Evolutionary conservation across 2,888 invertebrate species (phyloP).

Genomic region (Ormyrus rosae): DNA sequence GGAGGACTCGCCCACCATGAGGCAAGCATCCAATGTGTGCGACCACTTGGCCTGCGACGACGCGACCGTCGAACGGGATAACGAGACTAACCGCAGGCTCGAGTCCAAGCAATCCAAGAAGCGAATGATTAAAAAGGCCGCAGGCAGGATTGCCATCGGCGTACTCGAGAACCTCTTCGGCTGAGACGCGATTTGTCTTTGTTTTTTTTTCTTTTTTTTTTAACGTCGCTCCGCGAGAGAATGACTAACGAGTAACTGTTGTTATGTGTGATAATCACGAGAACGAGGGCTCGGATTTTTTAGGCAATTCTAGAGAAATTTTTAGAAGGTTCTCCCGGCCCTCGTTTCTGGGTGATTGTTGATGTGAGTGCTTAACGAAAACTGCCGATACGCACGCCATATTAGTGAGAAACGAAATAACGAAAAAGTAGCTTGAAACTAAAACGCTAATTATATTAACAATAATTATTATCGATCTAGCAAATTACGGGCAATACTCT

Average conservation of each 20-base stretch:
- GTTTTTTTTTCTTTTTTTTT: neutral
- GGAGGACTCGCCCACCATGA: constrained; percentile 76
- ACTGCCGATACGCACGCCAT: constrained; percentile 30
- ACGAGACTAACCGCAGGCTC: constrained; percentile 49
- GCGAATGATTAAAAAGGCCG: constrained; percentile 47
- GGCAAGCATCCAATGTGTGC: constrained; percentile 66
- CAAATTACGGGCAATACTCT: too few species aligned
- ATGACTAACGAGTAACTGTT: too few species aligned
- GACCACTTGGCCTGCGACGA: constrained; percentile 37
- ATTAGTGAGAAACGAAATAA: constrained; percentile 26
- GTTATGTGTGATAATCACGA: too few species aligned
- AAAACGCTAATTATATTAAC: neutral
- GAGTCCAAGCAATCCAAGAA: constrained; percentile 46
- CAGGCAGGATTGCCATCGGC: constrained; percentile 54
- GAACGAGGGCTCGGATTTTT: neutral
- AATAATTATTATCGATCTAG: constrained; percentile 37
- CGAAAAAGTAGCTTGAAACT: constrained; percentile 19
- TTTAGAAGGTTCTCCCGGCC: neutral
- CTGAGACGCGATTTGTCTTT: constrained; percentile 13
- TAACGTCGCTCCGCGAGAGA: neutral
- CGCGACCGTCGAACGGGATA: constrained; percentile 47
- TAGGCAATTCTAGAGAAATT: neutral
- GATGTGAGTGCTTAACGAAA: constrained; percentile 12
- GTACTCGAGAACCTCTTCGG: constrained; percentile 56
- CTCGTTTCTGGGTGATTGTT: neutral